These are phyloP conservation scores for Tetraodon nigroviridis DNA, from an alignment of 2,113 vertebrate species.

Conservation along the genomic window DNA sequence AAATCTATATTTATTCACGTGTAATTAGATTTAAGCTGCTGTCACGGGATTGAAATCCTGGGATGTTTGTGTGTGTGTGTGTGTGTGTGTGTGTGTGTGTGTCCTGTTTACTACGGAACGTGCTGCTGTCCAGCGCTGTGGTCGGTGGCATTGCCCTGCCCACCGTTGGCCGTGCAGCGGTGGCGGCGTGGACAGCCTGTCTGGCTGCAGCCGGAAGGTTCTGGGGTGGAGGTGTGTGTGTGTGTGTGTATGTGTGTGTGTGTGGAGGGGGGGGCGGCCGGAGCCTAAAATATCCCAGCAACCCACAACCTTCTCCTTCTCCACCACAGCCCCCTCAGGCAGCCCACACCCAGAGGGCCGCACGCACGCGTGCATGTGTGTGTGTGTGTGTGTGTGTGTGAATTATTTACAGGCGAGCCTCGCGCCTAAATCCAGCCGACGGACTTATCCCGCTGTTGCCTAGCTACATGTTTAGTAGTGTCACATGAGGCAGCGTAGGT, in stretches of 20 bases:
- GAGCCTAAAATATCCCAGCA: conserved; percentile 47
- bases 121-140: conserved; percentile 44
- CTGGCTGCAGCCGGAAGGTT: conserved; percentile 52
- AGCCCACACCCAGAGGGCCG: conserved; percentile 45
- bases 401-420: conserved; percentile 55
- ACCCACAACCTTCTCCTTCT: conserved; percentile 29
- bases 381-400: conserved; percentile 16
- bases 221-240: too few species aligned
- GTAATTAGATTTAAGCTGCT: too few species aligned
- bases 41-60: not conserved
- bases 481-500: conserved; percentile 58
- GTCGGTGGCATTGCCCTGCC: conserved; percentile 38
- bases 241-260: too few species aligned
- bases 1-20: too few species aligned
- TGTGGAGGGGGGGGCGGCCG: conserved; percentile 2
- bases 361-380: conserved; percentile 6
- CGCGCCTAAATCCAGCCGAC: conserved; percentile 47
- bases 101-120: conserved; percentile 34
- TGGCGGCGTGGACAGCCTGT: conserved; percentile 53
- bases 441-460: conserved; percentile 60
- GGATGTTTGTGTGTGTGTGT: not conserved
- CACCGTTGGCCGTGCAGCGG: conserved; percentile 35
- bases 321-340: conserved; percentile 28
- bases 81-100: conserved; percentile 14
- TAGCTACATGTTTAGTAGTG: conserved; percentile 58